Base-by-base conservation (phyloP, 2,888 invertebrate species). In the Orchesella flavescens region DNA sequence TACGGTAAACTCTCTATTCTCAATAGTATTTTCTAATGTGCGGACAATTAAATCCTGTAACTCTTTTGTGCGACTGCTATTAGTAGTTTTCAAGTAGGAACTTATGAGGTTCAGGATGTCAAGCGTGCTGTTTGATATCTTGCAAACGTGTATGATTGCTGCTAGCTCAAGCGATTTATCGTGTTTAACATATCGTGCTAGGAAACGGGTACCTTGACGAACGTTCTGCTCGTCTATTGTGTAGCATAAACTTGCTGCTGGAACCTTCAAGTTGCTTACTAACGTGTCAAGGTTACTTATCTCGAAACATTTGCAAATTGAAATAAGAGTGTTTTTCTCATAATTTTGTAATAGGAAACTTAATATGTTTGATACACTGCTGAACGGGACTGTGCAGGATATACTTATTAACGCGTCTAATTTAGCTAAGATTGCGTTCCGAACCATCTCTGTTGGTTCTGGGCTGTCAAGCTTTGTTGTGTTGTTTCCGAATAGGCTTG, bases 391-490 rank as follows among this genome's bases (percentile, higher is more conserved):
- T 57, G n/a, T 21, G 46, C 74, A 74, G 2, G 23, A 44, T 19
- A 74, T 74, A 13, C 59, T 63, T 9, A 74, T 21, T 1, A 74
- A 3, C 0, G 49, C 7, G 17, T 74, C 74, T 2, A 74, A 46
- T 24, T 74, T 74, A 24, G 49, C 63, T 7, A 74, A 49, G 9
- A 74, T 55, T 19, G 74, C 74, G 23, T 13, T 63, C 17, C 74
- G 61, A 1, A 74, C 43, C n/a, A 63, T 63, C n/a, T 74, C 74
- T 5, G 63, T 19, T n/a, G 61, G 61, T 7, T 74, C 74, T 1
- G 43, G 15, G 13, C 43, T 53, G 44, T 77, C 72, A 3, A 71
- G 49, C 21, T 82, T 82, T n/a, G 66, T 57, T n/a, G 24, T 59
- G 24, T 46, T 24, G 10, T 57, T 59, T 34, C 76, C 63, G 43